Evolutionary conservation across 2,113 vertebrate genomes (phyloP).

Genomic region (Rhinopomastus cyanomelas): DNA sequence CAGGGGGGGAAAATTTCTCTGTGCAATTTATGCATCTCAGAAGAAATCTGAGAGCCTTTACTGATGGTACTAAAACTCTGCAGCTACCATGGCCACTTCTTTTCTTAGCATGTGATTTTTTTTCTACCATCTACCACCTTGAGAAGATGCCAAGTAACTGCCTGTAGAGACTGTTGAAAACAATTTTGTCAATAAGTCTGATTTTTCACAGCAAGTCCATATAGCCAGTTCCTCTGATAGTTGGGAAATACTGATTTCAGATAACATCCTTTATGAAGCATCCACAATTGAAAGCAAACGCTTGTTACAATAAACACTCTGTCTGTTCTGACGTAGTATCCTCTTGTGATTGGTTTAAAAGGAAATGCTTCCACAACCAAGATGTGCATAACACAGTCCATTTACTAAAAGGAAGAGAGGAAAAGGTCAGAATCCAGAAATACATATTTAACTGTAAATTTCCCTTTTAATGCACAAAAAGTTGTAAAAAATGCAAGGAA

Average conservation of each 20-base stretch:
- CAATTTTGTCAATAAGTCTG: background rate
- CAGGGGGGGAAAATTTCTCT: rapidly evolving
- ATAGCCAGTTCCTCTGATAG: background rate
- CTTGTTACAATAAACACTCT: background rate
- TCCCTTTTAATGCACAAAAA: background rate
- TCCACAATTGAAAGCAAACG: background rate
- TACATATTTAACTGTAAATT: background rate
- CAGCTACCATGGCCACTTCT: background rate
- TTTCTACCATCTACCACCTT: background rate
- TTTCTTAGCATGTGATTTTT: background rate
- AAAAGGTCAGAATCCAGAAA: background rate
- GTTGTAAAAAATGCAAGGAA: background rate
- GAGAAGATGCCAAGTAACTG: background rate
- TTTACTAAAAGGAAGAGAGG: background rate
- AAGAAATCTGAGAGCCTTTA: background rate
- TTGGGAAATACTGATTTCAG: background rate
- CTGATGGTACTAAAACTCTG: background rate
- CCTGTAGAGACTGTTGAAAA: background rate
- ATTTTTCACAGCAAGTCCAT: background rate
- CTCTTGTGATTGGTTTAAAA: background rate
- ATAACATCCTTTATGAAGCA: background rate
- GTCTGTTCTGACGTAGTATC: background rate
- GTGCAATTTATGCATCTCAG: background rate
- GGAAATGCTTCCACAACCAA: background rate
- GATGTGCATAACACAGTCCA: background rate